phyloP scores from a whole-genome alignment of 1,140 invertebrate genomes.

The Drosophila chauvacae region DNA sequence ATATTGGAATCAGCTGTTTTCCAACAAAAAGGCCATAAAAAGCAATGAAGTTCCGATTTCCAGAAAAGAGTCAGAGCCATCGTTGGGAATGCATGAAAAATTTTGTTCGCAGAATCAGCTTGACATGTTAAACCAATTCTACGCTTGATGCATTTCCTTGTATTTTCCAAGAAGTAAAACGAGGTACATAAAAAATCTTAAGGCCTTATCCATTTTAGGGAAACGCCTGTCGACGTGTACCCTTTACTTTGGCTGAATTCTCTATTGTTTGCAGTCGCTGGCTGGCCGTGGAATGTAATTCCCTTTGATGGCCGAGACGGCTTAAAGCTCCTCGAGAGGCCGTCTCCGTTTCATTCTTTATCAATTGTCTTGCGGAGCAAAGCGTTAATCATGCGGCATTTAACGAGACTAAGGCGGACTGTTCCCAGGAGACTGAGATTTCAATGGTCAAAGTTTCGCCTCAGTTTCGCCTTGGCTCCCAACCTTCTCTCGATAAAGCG shows the following conservation, averaged over 20 bases:
- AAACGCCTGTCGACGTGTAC: background rate
- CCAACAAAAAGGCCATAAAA: background rate
- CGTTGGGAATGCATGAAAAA: background rate
- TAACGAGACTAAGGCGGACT: constrained; percentile 64
- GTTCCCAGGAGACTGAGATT: constrained; percentile 70
- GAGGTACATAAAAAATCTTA: background rate
- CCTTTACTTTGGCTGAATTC: constrained; percentile 37
- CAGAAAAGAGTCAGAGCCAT: background rate
- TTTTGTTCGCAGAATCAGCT: background rate
- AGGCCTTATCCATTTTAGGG: background rate
- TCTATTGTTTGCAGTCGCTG: constrained; percentile 36
- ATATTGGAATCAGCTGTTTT: background rate
- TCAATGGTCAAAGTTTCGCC: constrained; percentile 71
- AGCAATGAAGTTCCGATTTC: too few species aligned
- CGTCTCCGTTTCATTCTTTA: constrained; percentile 53
- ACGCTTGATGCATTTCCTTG: background rate
- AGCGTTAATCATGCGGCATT: constrained; percentile 81
- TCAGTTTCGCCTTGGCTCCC: constrained; percentile 7
- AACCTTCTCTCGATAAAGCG: constrained; percentile 42
- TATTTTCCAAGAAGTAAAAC: constrained; percentile 1
- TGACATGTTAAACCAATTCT: background rate
- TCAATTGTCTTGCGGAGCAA: constrained; percentile 75
- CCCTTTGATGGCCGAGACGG: constrained; percentile 36
- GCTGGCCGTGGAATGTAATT: constrained; percentile 38
- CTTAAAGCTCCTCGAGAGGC: constrained; percentile 43